Evolutionary conservation across 1,140 invertebrate species (phyloP), one percentile per base, ranked within the genome.

Genomic region (Drosophila busckii): DNA sequence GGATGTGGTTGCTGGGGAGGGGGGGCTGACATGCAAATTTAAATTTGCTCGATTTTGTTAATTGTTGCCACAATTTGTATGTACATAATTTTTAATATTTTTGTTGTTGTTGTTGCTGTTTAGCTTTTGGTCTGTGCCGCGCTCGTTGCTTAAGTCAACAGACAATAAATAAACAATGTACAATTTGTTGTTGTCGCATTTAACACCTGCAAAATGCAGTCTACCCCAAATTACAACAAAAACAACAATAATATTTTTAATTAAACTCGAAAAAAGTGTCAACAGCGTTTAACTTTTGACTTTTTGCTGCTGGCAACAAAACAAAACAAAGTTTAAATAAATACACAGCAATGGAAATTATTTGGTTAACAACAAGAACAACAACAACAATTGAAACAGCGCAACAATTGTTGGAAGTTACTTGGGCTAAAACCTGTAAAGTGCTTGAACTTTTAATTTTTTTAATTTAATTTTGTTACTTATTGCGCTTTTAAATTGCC

Each of bases 401-500:
- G n/a, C n/a, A n/a, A n/a, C n/a, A n/a, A n/a, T n/a, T n/a, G n/a
- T n/a, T n/a, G n/a, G n/a, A n/a, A n/a, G n/a, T n/a, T n/a, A n/a
- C n/a, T n/a, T 45, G 50, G 29, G 31, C 41, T 46, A 70, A 75
- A n/a, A 73, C 70, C 59, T 64, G 70, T 75, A 75, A 73, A 75
- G 70, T 73, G 52, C 70, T 75, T 73, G 70, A 75, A 73, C 59
- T 55, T 73, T 73, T 45, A 46, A 61, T 63, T 54, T 62, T 65
- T 34, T 9, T 22, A 35, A 29, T 29, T 34, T 20, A n/a, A n/a
- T n/a, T n/a, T n/a, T n/a, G n/a, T n/a, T 54, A 37, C 41, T 46
- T 35, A 28, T 46, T 46, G 28, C 9, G 45, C 50, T 54, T 68
- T 55, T 52, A 68, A 69, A 58, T 70, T 63, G 54, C 31, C 26